phyloP scores from a whole-genome alignment of 2,888 invertebrate species.

The Calliopum simillimum region DNA sequence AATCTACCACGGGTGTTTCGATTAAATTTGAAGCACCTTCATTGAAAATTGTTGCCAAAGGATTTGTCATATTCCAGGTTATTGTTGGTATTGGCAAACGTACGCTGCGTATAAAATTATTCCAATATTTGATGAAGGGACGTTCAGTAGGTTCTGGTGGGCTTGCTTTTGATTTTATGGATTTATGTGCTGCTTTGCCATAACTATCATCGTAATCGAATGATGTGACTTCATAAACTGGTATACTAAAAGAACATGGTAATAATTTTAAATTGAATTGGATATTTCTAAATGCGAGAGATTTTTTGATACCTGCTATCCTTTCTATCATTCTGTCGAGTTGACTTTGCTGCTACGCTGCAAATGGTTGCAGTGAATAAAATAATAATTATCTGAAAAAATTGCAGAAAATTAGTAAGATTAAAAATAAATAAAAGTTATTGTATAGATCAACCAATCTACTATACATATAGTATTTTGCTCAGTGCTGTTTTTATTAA shows the following conservation, averaged over 20 bases:
- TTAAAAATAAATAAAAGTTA: neutral
- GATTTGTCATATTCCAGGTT: slow-evolving; percentile 55
- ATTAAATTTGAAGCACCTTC: slow-evolving; percentile 51
- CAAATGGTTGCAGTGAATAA: neutral
- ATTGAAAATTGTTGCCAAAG: slow-evolving; percentile 55
- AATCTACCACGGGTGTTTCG: slow-evolving; percentile 49
- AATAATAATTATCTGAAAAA: slow-evolving; percentile 30
- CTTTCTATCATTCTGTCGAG: neutral
- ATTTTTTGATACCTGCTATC: neutral
- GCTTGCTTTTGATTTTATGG: neutral
- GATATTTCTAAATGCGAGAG: too few relatives aligned
- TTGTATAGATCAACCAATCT: too few relatives aligned
- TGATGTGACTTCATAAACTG: slow-evolving; percentile 23
- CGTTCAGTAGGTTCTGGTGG: slow-evolving; percentile 47
- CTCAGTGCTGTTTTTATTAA: too few relatives aligned
- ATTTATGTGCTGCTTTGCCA: neutral
- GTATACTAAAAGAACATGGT: neutral
- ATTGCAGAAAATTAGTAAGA: neutral
- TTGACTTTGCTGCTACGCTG: neutral
- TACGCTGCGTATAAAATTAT: slow-evolving; percentile 55
- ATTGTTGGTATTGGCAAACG: slow-evolving; percentile 52
- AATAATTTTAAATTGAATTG: neutral
- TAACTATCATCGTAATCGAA: slow-evolving; percentile 41
- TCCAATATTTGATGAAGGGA: slow-evolving; percentile 55
- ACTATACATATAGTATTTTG: too few relatives aligned